Base-by-base conservation (phyloP, 2,113 vertebrate genomes). In the Ahaetulla prasina region DNA sequence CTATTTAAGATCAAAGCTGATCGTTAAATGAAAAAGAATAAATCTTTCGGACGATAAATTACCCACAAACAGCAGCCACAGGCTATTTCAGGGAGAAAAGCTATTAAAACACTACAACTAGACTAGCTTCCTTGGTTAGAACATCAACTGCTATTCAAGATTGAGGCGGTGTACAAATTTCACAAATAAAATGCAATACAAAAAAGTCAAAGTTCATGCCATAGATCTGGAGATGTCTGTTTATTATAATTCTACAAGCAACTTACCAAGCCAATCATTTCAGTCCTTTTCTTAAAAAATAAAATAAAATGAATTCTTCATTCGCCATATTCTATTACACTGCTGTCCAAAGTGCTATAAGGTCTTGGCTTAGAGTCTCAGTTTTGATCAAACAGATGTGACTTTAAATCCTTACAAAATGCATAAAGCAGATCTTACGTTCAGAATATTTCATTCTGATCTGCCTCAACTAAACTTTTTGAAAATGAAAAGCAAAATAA, bases 21-120 rank as follows among this genome's bases (percentile, higher is more conserved):
- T 60, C 22, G 87, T 54, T 63, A 91, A 53, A 94, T 92, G 85
- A 90, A 89, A 45, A 85, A 55, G 53, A 49, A 94, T 11, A 16
- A 94, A 93, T 94, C 47, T 92, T 92, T 94, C 84, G 94, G 91
- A 93, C 68, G 92, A 93, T 80, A 92, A 93, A 93, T 93, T 95
- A 91, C 35, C 87, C 90, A 93, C 89, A 92, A 94, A 94, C 53
- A 94, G 11, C 80, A 91, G 10, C 20, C 86, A 93, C 93, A 93
- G 47, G 87, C 35, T 45, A 92, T 91, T 8, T 68, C 55, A 47
- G 87, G 93, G 85, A 94, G 0, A 84, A 86, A 63, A 94, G 49
- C 54, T 94, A 94, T 95, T 87, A 93, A 88, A 25, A 68, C 91
- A 87, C 43, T 50, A 68, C 90, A 27, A 93, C 1, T 90, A 91